phyloP scores from a whole-genome alignment of 2,797 vertebrate species.

The Neosalanx taihuensis region DNA sequence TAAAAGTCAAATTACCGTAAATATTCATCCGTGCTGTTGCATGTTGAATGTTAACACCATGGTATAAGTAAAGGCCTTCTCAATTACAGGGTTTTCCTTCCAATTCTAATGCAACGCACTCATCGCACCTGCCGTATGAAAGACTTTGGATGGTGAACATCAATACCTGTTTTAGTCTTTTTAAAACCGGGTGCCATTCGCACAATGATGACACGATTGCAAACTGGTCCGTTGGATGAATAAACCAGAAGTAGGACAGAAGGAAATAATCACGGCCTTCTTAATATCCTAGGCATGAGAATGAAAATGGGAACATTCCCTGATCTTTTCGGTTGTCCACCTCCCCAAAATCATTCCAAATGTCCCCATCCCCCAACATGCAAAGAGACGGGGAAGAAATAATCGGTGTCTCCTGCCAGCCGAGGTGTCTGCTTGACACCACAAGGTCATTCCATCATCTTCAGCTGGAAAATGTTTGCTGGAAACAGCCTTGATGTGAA shows the following conservation, averaged over 20 bases:
- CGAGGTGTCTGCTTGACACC: neutral
- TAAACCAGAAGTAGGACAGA: neutral
- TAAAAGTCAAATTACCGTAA: conserved; percentile 76
- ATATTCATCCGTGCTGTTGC: conserved; percentile 74
- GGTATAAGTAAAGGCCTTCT: conserved; percentile 67
- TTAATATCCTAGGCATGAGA: neutral
- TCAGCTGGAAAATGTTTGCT: neutral
- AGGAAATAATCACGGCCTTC: neutral
- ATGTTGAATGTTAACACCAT: conserved; percentile 66
- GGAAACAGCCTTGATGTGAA: conserved; percentile 1
- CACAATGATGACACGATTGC: too few species aligned
- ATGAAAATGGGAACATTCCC: neutral
- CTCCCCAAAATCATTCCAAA: neutral
- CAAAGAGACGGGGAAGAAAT: neutral
- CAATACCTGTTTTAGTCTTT: neutral
- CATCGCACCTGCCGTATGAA: neutral
- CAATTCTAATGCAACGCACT: conserved; percentile 23
- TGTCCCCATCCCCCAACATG: neutral
- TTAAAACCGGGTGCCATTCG: neutral
- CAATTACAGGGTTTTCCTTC: conserved; percentile 43
- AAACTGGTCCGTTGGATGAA: too few species aligned
- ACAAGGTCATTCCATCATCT: neutral
- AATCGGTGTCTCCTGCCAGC: neutral
- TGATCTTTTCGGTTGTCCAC: neutral
- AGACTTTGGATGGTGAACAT: neutral